Percentiles rank a stretch among this genome's conserved stretches.
Evolutionary conservation across 2,797 vertebrate species (phyloP).

Genomic region (Phataginus tetradactyla): DNA sequence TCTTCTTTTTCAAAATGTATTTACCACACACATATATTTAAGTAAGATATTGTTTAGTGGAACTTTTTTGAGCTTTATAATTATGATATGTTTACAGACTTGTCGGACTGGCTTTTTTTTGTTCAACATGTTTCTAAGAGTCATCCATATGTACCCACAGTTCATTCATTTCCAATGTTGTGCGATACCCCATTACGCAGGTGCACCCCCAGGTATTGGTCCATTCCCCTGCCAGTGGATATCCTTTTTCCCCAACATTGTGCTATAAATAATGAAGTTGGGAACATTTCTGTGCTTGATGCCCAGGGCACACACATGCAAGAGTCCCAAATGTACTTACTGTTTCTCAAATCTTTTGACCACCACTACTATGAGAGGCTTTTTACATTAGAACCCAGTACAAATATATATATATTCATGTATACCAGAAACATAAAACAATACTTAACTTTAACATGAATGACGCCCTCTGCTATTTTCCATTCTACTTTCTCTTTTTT

Average conservation of each 20-base stretch:
- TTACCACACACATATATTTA: not conserved
- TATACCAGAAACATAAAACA: not conserved
- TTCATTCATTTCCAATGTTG: not conserved
- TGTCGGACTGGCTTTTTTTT: not conserved
- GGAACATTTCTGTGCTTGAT: not conserved
- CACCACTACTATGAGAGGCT: not conserved
- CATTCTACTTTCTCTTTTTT: not conserved
- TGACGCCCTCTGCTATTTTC: not conserved
- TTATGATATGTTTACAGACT: not conserved
- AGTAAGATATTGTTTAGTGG: not conserved
- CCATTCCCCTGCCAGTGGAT: not conserved
- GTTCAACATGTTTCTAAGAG: not conserved
- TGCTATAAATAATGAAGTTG: not conserved
- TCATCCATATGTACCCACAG: not conserved
- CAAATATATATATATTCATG: not conserved
- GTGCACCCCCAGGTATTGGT: not conserved
- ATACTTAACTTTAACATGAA: not conserved
- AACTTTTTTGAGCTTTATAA: constrained; percentile 10
- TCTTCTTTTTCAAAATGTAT: constrained; percentile 25
- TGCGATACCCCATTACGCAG: not conserved
- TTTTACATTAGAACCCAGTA: not conserved
- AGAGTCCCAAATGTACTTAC: not conserved
- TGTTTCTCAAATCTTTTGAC: not conserved
- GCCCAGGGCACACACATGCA: not conserved
- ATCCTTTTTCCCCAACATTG: not conserved